A percentile compares a stretch with the other conserved stretches of the same genome.
Conservation (phyloP, 1,140 invertebrate genomes). For the Sweltsa coloradensis region DNA sequence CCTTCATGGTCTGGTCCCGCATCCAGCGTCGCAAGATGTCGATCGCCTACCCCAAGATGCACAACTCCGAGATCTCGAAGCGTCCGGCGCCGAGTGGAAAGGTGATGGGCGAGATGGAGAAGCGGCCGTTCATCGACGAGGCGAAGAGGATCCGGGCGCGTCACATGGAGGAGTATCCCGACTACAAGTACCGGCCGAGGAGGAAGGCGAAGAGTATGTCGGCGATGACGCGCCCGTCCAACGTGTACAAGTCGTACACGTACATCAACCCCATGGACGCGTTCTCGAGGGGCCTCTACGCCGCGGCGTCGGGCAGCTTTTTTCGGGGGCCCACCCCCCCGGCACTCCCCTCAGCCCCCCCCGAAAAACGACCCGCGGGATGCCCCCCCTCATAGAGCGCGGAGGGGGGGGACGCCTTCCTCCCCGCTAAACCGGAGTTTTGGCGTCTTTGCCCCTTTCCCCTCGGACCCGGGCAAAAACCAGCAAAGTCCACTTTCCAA, state of each 20-base stretch:
- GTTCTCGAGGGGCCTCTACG: too few species aligned
- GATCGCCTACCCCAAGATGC: slow-evolving; percentile 50
- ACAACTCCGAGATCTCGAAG: slow-evolving; percentile 45
- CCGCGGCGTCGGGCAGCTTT: not conserved
- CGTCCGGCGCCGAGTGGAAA: slow-evolving; percentile 49
- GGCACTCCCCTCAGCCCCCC: not conserved
- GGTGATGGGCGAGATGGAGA: slow-evolving; percentile 47
- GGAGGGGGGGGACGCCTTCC: too few species aligned
- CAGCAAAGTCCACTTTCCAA: too few species aligned
- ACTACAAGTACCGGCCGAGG: slow-evolving; percentile 57
- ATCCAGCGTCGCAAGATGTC: slow-evolving; percentile 41
- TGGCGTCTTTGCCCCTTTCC: too few species aligned
- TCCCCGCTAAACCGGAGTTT: too few species aligned
- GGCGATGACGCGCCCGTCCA: too few species aligned
- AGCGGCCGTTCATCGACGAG: slow-evolving; percentile 74
- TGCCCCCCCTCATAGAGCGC: too few species aligned
- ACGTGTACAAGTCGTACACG: too few species aligned
- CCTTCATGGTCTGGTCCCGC: slow-evolving; percentile 34
- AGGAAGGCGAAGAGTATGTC: slow-evolving; percentile 43
- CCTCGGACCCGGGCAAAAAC: too few species aligned
- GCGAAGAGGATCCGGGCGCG: slow-evolving; percentile 55
- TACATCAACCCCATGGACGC: too few species aligned
- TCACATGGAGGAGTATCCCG: slow-evolving; percentile 63
- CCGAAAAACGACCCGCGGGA: not conserved
- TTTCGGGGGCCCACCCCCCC: not conserved